A percentile compares a stretch with the other conserved stretches of the same genome.
These are phyloP conservation scores for Glaucopsyche alexis DNA, from an alignment of 2,888 invertebrate species.

Conservation along the genomic window DNA sequence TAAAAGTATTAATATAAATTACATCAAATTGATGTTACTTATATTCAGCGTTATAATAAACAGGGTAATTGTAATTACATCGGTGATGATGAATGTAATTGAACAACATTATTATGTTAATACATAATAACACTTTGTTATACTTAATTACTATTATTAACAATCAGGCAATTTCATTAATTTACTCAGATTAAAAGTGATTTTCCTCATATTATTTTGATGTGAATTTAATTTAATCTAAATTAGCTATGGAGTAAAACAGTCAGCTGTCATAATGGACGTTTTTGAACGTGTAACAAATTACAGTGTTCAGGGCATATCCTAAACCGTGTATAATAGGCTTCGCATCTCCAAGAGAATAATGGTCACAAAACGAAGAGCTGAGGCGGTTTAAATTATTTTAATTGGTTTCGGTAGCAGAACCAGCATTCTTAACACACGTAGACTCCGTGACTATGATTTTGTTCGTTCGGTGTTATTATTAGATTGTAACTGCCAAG, in stretches of 20 bases:
- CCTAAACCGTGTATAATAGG: constrained; percentile 75
- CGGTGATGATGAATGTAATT: constrained; percentile 14
- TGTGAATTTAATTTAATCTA: neutral
- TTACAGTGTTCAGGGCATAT: constrained; percentile 64
- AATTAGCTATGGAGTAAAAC: constrained; percentile 27
- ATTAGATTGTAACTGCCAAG: neutral
- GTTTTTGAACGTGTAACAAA: constrained; percentile 61
- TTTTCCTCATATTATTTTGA: constrained; percentile 1
- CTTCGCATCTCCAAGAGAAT: constrained; percentile 71
- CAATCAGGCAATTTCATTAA: constrained; percentile 1
- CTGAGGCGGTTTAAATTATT: constrained; percentile 77
- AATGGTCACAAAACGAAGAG: constrained; percentile 77
- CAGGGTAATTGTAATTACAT: constrained; percentile 18
- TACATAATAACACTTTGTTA: constrained; percentile 2
- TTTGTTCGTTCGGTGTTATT: neutral
- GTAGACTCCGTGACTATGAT: neutral
- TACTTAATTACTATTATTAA: constrained; percentile 13
- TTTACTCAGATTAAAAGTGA: neutral
- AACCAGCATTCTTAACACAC: constrained; percentile 45
- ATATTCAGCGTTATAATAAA: neutral
- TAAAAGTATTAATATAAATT: neutral
- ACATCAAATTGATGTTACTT: neutral
- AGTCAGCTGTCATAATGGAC: constrained; percentile 42
- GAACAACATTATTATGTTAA: neutral
- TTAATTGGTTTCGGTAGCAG: constrained; percentile 80